A percentile compares a stretch with the other conserved stretches of the same genome.
Conservation (phyloP, 2,888 invertebrate species). For the Oxystoma pomonae region DNA sequence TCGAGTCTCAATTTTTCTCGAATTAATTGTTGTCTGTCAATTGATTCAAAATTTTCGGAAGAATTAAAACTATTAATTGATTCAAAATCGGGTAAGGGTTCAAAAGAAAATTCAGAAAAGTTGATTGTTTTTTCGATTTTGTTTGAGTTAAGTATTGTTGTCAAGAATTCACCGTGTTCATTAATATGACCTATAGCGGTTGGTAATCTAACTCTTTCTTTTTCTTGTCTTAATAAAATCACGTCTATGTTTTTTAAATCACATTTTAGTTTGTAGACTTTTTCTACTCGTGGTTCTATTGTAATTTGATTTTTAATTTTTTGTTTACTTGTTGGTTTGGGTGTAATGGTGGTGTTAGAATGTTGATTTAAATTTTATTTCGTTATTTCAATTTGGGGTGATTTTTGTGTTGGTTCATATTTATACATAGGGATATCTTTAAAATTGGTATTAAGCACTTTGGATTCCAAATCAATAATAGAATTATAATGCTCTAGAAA, state of each 20-base stretch:
- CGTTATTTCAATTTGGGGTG: not conserved
- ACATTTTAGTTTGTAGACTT: slow-evolving; percentile 1
- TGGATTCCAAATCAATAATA: slow-evolving; percentile 10
- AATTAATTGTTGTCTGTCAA: not conserved
- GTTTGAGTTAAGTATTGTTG: not conserved
- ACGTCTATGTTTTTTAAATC: not conserved
- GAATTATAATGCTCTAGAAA: slow-evolving; percentile 12
- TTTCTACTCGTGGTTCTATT: not conserved
- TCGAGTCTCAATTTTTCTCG: not conserved
- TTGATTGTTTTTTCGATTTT: not conserved
- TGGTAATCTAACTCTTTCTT: slow-evolving; percentile 1
- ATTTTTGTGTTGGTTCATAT: not conserved
- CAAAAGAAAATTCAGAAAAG: not conserved
- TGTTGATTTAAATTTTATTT: not conserved
- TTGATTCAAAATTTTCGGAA: not conserved
- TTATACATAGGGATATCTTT: slow-evolving; percentile 10
- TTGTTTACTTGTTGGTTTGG: not conserved
- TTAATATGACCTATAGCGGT: not conserved
- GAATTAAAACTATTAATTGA: not conserved
- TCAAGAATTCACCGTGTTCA: slow-evolving; percentile 2
- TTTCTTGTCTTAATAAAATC: not conserved
- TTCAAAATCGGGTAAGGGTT: not conserved
- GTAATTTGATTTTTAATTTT: not conserved
- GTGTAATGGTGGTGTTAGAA: not conserved
- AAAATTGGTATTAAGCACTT: slow-evolving; percentile 12